Conservation (phyloP, 2,113 vertebrate species). For the Xenotilapia leptura region DNA sequence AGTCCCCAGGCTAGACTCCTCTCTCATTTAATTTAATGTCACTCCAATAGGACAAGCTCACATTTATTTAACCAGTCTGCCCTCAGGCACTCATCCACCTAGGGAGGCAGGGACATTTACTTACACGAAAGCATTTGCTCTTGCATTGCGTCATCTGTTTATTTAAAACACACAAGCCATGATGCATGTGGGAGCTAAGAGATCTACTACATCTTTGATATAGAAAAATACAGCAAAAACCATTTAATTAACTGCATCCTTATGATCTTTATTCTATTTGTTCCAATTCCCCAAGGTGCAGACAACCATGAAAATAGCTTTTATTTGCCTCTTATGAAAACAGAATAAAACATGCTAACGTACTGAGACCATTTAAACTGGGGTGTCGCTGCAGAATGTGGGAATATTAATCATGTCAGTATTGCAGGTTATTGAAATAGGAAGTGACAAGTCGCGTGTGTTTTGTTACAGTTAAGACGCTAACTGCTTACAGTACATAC, state of each 20-base stretch:
- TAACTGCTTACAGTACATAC: neutral
- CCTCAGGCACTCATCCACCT: slow-evolving; percentile 54
- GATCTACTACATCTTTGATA: slow-evolving; percentile 39
- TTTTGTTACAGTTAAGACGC: slow-evolving; percentile 13
- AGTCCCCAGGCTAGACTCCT: slow-evolving; percentile 63
- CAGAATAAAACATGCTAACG: slow-evolving; percentile 57
- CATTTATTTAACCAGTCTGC: slow-evolving; percentile 71
- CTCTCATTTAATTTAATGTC: slow-evolving; percentile 78
- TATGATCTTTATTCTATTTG: slow-evolving; percentile 69
- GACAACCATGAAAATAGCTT: slow-evolving; percentile 48
- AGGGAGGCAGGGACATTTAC: slow-evolving; percentile 70
- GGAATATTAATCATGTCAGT: slow-evolving; percentile 45
- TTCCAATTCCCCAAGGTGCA: slow-evolving; percentile 46
- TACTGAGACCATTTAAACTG: slow-evolving; percentile 41
- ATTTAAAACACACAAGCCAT: slow-evolving; percentile 48
- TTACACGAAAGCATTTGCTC: slow-evolving; percentile 66
- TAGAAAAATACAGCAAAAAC: slow-evolving; percentile 24
- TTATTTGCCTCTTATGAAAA: slow-evolving; percentile 56
- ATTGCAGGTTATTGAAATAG: slow-evolving; percentile 22
- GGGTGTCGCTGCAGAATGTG: neutral
- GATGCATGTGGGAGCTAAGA: slow-evolving; percentile 20
- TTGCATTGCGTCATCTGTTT: slow-evolving; percentile 63
- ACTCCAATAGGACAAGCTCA: slow-evolving; percentile 75
- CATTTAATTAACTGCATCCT: slow-evolving; percentile 61
- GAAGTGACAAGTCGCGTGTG: slow-evolving; percentile 31